These are phyloP conservation scores for Cynocephalus volans DNA, from an alignment of 2,113 vertebrate genomes.

Conservation along the genomic window DNA sequence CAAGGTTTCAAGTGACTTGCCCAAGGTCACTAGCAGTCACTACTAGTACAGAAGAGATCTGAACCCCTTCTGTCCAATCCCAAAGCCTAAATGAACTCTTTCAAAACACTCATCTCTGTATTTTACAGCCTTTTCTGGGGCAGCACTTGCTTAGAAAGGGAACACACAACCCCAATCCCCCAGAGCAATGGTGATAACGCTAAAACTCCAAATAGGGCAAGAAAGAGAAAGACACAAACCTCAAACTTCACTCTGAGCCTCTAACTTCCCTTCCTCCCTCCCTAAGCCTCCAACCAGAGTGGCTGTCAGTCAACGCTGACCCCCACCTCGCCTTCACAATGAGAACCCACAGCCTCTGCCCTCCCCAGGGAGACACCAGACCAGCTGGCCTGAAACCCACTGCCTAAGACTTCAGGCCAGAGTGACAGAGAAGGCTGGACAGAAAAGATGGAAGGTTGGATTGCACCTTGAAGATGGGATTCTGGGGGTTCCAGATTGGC, in stretches of 20 bases:
- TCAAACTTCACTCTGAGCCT: background rate
- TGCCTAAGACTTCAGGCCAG: background rate
- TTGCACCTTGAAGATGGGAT: background rate
- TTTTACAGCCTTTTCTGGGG: background rate
- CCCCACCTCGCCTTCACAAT: background rate
- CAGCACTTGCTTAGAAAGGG: background rate
- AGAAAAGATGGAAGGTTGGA: background rate
- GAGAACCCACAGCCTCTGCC: background rate
- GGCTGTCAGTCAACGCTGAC: background rate
- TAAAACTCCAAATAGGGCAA: background rate
- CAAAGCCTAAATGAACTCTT: background rate
- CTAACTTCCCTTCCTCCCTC: background rate
- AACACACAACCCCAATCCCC: background rate
- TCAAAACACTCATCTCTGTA: background rate
- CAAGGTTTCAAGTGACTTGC: background rate
- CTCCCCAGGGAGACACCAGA: background rate
- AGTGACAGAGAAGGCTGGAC: background rate
- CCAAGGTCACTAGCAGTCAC: background rate
- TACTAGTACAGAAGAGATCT: background rate
- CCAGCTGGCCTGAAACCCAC: background rate
- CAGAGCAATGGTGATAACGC: background rate
- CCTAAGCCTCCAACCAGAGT: background rate
- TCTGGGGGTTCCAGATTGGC: background rate
- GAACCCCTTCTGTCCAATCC: background rate
- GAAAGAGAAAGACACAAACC: background rate